Evolutionary conservation across 2,888 invertebrate species (phyloP).

Genomic region (Acheta domesticus): DNA sequence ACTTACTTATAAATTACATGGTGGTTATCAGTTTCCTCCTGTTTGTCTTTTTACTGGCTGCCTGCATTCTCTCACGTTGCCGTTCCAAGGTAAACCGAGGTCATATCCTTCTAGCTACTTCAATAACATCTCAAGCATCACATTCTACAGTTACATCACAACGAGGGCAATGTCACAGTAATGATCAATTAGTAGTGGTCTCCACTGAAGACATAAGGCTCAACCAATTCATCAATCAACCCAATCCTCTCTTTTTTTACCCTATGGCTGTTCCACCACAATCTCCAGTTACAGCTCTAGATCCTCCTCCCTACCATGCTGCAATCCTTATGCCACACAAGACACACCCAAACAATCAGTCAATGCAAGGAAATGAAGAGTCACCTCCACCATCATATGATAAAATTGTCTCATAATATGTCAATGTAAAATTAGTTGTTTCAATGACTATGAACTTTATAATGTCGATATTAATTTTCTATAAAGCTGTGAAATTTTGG

Average conservation of each 20-base stretch:
- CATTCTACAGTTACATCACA: constrained; percentile 23
- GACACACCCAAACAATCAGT: constrained; percentile 38
- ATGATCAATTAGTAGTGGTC: constrained; percentile 24
- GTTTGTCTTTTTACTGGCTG: constrained; percentile 60
- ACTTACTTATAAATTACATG: constrained; percentile 39
- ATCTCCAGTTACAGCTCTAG: constrained; percentile 41
- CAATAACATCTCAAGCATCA: constrained; percentile 27
- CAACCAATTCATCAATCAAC: constrained; percentile 22
- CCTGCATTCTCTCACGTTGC: constrained; percentile 62
- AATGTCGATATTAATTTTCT: too few species aligned
- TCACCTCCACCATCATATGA: constrained; percentile 72
- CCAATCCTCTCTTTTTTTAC: not conserved
- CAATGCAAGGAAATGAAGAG: constrained; percentile 47
- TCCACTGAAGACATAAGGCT: constrained; percentile 27
- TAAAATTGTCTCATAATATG: constrained; percentile 55
- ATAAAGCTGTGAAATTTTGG: too few species aligned
- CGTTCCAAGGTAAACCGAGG: constrained; percentile 40
- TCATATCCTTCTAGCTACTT: constrained; percentile 45
- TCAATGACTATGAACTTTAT: too few species aligned
- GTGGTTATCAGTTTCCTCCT: constrained; percentile 58
- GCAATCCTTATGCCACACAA: constrained; percentile 68
- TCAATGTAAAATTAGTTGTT: constrained; percentile 47
- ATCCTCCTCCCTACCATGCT: constrained; percentile 80
- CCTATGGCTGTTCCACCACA: constrained; percentile 33
- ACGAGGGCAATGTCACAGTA: constrained; percentile 12